Base-by-base conservation (phyloP, 1,140 invertebrate species). In the Grapholita molesta region DNA sequence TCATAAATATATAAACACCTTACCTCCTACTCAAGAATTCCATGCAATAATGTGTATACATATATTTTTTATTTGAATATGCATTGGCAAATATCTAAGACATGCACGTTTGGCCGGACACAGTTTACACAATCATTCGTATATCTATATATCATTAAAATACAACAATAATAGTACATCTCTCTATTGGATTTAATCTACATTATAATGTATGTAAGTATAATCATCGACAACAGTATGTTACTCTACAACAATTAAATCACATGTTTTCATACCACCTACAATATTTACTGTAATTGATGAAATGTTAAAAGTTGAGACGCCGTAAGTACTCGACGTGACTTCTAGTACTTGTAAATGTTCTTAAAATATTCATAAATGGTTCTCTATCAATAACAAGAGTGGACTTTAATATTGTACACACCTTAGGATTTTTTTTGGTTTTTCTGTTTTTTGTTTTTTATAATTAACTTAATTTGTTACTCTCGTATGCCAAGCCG, bases 241-340 rank as follows among this genome's bases (percentile, higher is more conserved):
- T 87, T 86, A 77, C 66, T 82, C 82, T 89, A 91, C 84, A 89
- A 90, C 84, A 90, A 89, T 86, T 78, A 88, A 86, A 91, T 89
- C 86, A 91, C 86, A 91, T 77, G 86, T 86, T 86, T 80, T 77
- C 79, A 82, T 88, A 86, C 71, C 73, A 79, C 82, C 80, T 85
- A 88, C 86, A 65, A 70, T 73, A 71, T 48, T 69, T 68, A 72
- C 65, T 68, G 68, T 67, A 70, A 73, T 74, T 73, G 72, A 85
- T 77, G 78, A 86, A 76, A 83, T 74, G 70, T 81, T 80, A 74
- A 80, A 66, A 82, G 71, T 74, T 73, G 74, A 76, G 74, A 71
- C 72, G 73, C 80, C 71, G 78, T 91, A 89, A 89, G 85, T 89
- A 90, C 83, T 78, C 79, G 79, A 68, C 38, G 68, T 79, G 81